Evolutionary conservation across 2,113 vertebrate genomes (phyloP).

Genomic region (Cygnus buccinator): DNA sequence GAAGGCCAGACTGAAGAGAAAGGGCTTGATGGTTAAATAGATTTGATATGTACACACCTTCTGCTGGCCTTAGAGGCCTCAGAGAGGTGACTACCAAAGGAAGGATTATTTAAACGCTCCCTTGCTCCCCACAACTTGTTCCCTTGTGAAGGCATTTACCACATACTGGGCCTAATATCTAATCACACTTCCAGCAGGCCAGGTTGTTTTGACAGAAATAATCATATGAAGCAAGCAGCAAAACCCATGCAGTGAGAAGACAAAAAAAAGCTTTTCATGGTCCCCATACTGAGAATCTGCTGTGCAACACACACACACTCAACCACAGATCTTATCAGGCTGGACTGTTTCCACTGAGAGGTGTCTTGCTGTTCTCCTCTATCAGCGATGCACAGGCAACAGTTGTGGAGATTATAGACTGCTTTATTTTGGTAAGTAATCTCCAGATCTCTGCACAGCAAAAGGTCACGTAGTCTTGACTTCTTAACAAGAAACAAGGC

Average conservation of each 20-base stretch:
- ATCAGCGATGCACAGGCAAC: neutral
- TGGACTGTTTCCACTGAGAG: neutral
- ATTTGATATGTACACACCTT: neutral
- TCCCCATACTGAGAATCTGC: neutral
- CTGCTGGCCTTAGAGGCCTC: neutral
- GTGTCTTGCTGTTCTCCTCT: neutral
- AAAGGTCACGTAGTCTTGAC: constrained; percentile 30
- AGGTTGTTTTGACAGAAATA: constrained; percentile 19
- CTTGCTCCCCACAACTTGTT: neutral
- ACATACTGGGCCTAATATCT: neutral
- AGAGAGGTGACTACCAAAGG: neutral
- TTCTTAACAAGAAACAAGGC: neutral
- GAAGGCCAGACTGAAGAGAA: neutral
- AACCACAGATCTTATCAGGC: constrained; percentile 59
- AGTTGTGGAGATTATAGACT: neutral
- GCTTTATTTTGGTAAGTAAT: constrained; percentile 45
- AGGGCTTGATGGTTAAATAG: neutral
- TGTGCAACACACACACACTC: neutral
- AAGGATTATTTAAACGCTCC: neutral
- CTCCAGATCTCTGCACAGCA: constrained; percentile 17
- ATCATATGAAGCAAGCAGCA: neutral
- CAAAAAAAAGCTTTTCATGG: neutral
- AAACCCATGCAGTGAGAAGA: neutral
- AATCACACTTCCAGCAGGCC: neutral
- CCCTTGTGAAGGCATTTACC: neutral